Evolutionary conservation across 2,888 invertebrate genomes (phyloP), one percentile per base, ranked within the genome.

Genomic region (Leptarthrus brevirostris): DNA sequence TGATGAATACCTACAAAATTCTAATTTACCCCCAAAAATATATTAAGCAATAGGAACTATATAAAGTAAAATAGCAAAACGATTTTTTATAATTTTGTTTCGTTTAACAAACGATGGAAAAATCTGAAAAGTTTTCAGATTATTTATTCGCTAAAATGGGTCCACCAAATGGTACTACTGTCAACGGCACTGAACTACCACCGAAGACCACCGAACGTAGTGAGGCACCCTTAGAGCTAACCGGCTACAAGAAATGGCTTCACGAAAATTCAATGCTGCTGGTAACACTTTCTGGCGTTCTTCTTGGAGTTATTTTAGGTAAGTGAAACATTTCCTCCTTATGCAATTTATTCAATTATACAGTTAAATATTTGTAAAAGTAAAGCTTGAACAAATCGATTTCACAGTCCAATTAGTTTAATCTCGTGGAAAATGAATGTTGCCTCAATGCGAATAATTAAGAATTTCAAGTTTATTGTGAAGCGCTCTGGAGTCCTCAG

Each of bases 61-160:
- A 44, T 56, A 58, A 66, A 66, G 20, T 64, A 75, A 36, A 40
- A 16, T 36, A 61, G 18, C 36, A 12, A 58, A 20, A 47, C 10
- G 30, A 72, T 30, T 44, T 49, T 47, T 47, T 30, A 44, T 34
- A 18, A 61, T 69, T 74, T 72, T 73, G 16, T 69, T 74, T 70
- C 70, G 34, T 64, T 61, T 64, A 78, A 77, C 78, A 80, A 79
- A 81, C 80, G 81, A 88, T 89, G 89, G 89, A 89, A 87, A 89
- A 87, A 85, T 85, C 88, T 86, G 88, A 87, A 85, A 88, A 88
- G 81, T 91, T 92, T 89, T 90, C 91, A 91, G 92, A 91, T 86
- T 92, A 92, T 86, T 87, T 92, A 86, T 92, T 92, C 85, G 91
- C 91, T 85, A 92, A 92, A 88, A 92, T 92, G 92, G 91, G 91